phyloP scores from a whole-genome alignment of 2,113 vertebrate genomes.

The Halcyon malimbica region DNA sequence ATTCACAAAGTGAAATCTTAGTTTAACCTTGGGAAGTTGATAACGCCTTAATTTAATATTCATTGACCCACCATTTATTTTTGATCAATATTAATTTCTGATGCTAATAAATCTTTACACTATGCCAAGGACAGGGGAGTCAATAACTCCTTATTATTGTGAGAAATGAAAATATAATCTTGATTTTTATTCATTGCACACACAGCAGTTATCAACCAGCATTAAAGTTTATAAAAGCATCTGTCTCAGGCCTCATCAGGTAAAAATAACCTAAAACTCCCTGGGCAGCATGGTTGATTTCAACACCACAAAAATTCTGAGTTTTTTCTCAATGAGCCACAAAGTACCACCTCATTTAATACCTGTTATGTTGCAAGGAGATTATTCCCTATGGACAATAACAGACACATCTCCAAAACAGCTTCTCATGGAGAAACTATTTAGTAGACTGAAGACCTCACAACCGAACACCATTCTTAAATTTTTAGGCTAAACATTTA shows the following conservation, averaged over 20 bases:
- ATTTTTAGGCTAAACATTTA: not conserved
- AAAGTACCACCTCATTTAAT: not conserved
- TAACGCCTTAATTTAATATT: constrained; percentile 39
- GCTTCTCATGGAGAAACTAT: not conserved
- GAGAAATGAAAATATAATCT: not conserved
- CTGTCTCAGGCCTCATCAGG: not conserved
- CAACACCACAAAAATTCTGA: not conserved
- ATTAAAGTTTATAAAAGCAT: not conserved
- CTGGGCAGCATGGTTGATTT: not conserved
- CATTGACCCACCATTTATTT: not conserved
- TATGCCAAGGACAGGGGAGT: constrained; percentile 23
- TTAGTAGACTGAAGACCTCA: not conserved
- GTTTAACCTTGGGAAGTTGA: constrained; percentile 15
- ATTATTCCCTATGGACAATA: not conserved
- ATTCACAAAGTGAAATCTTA: not conserved
- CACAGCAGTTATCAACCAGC: not conserved
- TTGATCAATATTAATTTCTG: constrained; percentile 59
- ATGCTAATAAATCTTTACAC: constrained; percentile 44
- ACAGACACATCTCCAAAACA: not conserved
- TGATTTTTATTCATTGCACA: not conserved
- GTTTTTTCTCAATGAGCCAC: not conserved
- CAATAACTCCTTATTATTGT: constrained; percentile 14
- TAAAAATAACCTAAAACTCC: not conserved
- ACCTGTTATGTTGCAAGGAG: not conserved
- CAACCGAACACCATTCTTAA: not conserved